phyloP scores from a whole-genome alignment of 2,888 invertebrate species.

The Brachyptera risi region DNA sequence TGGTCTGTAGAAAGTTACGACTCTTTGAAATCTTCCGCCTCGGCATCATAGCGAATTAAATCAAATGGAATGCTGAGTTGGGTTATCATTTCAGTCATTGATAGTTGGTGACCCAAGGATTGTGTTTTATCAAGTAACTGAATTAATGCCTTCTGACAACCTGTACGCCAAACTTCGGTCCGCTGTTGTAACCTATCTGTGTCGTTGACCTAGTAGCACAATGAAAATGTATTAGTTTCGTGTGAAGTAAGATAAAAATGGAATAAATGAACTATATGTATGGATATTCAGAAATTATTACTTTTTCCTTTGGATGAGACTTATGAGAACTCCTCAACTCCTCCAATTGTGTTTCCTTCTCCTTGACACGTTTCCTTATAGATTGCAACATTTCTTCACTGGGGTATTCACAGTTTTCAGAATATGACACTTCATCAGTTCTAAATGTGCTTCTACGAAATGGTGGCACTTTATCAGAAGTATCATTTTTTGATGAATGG shows the following conservation, averaged over 20 bases:
- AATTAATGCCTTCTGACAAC: slow-evolving; percentile 7
- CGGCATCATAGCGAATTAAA: slow-evolving; percentile 2
- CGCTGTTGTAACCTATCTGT: neutral
- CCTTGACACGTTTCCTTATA: neutral
- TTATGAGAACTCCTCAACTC: neutral
- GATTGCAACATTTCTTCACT: neutral
- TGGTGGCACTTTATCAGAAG: neutral
- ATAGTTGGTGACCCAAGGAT: neutral
- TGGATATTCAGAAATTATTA: neutral
- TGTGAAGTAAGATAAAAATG: no score
- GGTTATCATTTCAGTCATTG: slow-evolving; percentile 2
- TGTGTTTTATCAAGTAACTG: slow-evolving; percentile 8
- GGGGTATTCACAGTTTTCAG: neutral
- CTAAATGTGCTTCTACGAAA: neutral
- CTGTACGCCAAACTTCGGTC: neutral
- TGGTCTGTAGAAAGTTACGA: neutral
- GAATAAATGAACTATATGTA: no score
- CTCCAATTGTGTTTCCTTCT: neutral
- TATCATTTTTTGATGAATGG: no score
- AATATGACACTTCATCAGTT: no score
- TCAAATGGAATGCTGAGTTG: slow-evolving; percentile 6
- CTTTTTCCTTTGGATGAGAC: no score
- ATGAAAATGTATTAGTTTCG: no score
- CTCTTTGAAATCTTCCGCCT: slow-evolving; percentile 3
- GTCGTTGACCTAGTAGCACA: no score